Conservation (phyloP, 2,888 invertebrate genomes). For the Achlya flavicornis region DNA sequence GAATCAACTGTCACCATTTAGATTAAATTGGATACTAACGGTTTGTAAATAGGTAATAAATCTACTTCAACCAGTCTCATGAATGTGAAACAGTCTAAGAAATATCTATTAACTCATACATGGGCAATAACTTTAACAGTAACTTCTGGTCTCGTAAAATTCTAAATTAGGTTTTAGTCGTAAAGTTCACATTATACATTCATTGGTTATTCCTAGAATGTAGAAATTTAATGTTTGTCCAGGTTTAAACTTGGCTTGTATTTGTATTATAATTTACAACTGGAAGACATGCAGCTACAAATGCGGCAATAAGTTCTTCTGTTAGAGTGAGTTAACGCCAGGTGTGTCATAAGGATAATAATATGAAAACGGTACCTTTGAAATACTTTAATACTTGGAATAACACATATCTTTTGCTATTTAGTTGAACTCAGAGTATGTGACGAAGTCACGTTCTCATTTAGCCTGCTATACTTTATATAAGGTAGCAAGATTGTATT, state of each 20-base stretch:
- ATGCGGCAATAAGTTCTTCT: neutral
- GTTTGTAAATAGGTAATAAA: neutral
- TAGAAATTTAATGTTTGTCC: neutral
- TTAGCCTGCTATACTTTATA: neutral
- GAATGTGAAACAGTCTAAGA: neutral
- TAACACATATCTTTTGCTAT: neutral
- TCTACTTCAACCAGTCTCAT: neutral
- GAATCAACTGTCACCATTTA: neutral
- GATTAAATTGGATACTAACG: neutral
- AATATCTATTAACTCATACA: slow-evolving; percentile 1
- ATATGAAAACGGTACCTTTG: neutral
- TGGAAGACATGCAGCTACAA: neutral
- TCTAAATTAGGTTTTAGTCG: slow-evolving; percentile 16
- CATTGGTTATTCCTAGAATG: slow-evolving; percentile 15
- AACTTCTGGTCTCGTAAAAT: slow-evolving; percentile 16
- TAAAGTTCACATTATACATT: slow-evolving; percentile 15
- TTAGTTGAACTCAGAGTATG: neutral
- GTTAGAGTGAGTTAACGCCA: neutral
- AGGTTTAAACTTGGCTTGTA: neutral
- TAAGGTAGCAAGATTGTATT: neutral
- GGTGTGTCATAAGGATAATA: neutral
- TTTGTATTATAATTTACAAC: neutral
- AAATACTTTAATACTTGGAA: neutral
- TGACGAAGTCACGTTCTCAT: neutral
- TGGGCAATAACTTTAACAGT: slow-evolving; percentile 8